Conservation (phyloP, 2,113 vertebrate species). For the Burhinus bistriatus region DNA sequence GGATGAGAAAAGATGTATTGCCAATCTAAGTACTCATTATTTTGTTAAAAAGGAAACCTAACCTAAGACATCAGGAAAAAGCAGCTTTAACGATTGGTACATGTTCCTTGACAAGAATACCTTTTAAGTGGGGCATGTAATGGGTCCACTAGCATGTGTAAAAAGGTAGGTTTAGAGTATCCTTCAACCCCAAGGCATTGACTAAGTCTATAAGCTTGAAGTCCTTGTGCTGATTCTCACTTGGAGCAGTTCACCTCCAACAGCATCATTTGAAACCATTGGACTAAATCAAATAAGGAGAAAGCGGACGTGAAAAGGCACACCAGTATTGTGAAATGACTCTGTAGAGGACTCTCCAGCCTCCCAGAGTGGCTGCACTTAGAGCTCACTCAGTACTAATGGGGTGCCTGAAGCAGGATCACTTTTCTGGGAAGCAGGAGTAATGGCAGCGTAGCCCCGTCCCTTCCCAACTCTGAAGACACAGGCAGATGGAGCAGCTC, state of each 20-base stretch:
- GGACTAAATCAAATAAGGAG: neutral
- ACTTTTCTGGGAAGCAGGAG: neutral
- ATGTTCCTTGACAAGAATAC: neutral
- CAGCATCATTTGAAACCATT: neutral
- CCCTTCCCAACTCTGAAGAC: neutral
- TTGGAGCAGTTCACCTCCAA: neutral
- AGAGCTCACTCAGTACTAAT: neutral
- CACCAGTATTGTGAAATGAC: neutral
- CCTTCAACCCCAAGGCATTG: neutral
- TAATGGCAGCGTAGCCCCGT: neutral
- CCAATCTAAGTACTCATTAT: neutral
- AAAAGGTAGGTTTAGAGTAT: neutral
- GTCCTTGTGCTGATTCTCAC: neutral
- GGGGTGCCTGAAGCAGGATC: neutral
- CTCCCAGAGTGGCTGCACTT: neutral
- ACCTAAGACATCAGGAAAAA: neutral
- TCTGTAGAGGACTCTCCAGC: neutral
- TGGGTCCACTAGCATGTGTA: neutral
- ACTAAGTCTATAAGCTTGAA: neutral
- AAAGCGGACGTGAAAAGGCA: neutral
- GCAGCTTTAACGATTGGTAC: neutral
- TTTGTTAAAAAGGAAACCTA: neutral
- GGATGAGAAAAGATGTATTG: neutral
- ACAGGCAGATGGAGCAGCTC: fast-evolving
- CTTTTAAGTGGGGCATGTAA: neutral